Conservation (phyloP, 2,113 vertebrate genomes). For the Empidonax alnorum region DNA sequence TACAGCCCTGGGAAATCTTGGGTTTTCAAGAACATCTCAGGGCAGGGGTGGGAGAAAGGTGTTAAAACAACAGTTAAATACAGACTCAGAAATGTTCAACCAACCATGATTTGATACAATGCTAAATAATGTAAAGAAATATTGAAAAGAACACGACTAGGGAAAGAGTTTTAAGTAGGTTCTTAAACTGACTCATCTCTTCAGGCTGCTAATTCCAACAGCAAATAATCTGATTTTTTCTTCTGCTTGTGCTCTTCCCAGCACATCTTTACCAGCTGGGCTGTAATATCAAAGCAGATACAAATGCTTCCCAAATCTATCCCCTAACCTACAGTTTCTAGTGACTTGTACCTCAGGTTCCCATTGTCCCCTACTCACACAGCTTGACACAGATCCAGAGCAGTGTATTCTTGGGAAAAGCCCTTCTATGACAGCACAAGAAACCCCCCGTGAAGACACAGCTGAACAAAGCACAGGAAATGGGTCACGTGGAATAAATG, state of each 20-base stretch:
- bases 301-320: neutral
- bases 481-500: neutral
- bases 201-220: neutral
- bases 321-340: neutral
- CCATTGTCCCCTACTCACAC: neutral
- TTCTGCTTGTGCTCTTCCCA: neutral
- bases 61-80: neutral
- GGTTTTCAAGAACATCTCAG: neutral
- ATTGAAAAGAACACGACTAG: neutral
- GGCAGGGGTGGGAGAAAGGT: too few species aligned
- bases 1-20: neutral
- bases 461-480: conserved; percentile 19
- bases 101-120: neutral
- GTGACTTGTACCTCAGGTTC: neutral
- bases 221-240: neutral
- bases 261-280: neutral
- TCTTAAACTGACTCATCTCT: neutral
- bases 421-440: neutral
- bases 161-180: neutral
- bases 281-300: neutral
- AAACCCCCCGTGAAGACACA: neutral
- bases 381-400: neutral
- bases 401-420: neutral
- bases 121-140: neutral
- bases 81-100: neutral